These are phyloP conservation scores for Camponotus floridanus DNA, from an alignment of 1,140 invertebrate genomes.

Conservation along the genomic window DNA sequence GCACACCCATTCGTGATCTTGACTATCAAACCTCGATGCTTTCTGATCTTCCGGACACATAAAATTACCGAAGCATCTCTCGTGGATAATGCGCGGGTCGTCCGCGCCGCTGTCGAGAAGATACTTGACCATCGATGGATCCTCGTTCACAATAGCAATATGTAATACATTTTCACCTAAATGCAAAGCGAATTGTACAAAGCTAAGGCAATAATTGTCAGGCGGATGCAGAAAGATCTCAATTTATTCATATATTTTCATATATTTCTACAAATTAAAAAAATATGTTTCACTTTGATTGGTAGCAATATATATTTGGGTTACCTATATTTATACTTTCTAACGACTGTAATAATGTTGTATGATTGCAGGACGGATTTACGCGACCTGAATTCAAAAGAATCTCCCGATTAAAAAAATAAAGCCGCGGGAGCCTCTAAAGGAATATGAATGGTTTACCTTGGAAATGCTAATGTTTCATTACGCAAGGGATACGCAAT, in stretches of 20 bases:
- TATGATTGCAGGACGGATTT: background rate
- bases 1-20: conserved; percentile 97
- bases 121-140: conserved; percentile 98
- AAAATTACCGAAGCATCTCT: conserved; percentile 97
- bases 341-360: background rate
- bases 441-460: conserved; percentile 18
- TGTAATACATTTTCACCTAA: conserved; percentile 96
- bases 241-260: background rate
- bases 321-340: background rate
- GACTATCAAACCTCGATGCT: conserved; percentile 93
- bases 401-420: conserved; percentile 15
- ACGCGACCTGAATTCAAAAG: conserved; percentile 4
- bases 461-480: conserved; percentile 37
- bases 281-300: background rate
- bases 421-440: background rate
- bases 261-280: background rate
- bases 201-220: background rate
- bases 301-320: background rate
- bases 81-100: conserved; percentile 88
- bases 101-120: conserved; percentile 96
- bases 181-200: background rate
- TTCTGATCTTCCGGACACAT: conserved; percentile 99
- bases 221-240: background rate
- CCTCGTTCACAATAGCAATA: conserved; percentile 99
- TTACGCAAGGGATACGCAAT: conserved; percentile 27